Conservation (phyloP, 2,888 invertebrate genomes). For the Nymphalis c-album region DNA sequence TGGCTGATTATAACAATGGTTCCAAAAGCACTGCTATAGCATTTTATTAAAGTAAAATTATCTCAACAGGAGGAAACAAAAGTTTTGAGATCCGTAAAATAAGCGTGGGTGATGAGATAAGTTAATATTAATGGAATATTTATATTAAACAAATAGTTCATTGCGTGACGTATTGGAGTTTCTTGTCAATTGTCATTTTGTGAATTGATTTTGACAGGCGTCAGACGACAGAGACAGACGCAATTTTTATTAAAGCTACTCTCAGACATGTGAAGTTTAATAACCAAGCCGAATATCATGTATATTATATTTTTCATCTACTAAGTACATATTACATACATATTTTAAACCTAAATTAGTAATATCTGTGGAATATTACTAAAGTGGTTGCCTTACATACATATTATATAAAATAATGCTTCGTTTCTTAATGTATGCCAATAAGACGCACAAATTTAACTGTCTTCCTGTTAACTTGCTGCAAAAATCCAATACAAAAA, state of each 20-base stretch:
- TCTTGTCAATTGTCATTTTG: slow-evolving; percentile 19
- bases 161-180: slow-evolving; percentile 20
- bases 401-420: too few species aligned
- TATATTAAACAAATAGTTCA: slow-evolving; percentile 33
- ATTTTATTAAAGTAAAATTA: slow-evolving; percentile 32
- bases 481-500: too few species aligned
- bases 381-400: too few species aligned
- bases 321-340: too few species aligned
- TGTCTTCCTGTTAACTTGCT: too few species aligned
- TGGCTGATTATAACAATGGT: slow-evolving; percentile 28
- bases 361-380: too few species aligned
- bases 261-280: neutral
- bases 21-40: slow-evolving; percentile 24
- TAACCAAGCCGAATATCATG: too few species aligned
- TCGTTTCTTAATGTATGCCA: too few species aligned
- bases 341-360: too few species aligned
- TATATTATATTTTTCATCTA: too few species aligned
- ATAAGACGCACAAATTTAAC: too few species aligned
- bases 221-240: neutral
- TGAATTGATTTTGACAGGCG: slow-evolving; percentile 3
- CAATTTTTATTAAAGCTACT: neutral
- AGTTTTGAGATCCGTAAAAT: slow-evolving; percentile 48
- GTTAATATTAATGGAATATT: slow-evolving; percentile 38
- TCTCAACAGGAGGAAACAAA: slow-evolving; percentile 47
- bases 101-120: slow-evolving; percentile 59